A percentile compares a stretch with the other conserved stretches of the same genome.
Conservation (phyloP, 2,113 vertebrate species). For the Indri indri region DNA sequence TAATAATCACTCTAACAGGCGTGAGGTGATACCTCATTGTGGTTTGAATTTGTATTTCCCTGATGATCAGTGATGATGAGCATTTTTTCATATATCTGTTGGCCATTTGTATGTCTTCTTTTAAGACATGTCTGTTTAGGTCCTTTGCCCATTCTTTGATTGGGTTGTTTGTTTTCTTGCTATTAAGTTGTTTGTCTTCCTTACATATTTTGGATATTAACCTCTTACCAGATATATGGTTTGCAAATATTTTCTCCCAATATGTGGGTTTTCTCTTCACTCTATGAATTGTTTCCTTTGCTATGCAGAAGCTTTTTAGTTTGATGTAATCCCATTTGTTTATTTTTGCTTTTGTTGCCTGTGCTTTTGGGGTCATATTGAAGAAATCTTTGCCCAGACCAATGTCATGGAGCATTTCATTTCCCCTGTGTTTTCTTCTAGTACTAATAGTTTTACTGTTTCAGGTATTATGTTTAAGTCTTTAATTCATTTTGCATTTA, state of each 20-base stretch:
- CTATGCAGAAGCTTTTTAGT: not conserved
- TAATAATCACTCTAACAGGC: not conserved
- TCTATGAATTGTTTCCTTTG: not conserved
- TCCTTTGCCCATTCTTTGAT: not conserved
- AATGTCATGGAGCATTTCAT: not conserved
- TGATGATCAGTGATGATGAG: not conserved
- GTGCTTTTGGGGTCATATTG: not conserved
- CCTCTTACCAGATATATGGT: not conserved
- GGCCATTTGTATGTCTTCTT: not conserved
- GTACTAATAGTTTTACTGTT: not conserved
- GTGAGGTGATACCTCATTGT: not conserved
- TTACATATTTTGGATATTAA: not conserved
- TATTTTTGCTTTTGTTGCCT: not conserved
- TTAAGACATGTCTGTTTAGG: not conserved
- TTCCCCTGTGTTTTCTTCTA: not conserved
- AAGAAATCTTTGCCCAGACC: not conserved
- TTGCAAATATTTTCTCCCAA: not conserved
- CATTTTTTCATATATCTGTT: not conserved
- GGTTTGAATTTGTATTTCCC: not conserved
- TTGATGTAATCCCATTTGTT: not conserved
- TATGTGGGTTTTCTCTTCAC: not conserved
- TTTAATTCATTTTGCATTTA: not conserved
- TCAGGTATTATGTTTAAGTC: not conserved
- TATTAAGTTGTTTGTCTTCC: not conserved
- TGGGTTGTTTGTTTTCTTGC: not conserved